These are phyloP conservation scores for Synergus umbraculus DNA, from an alignment of 2,888 invertebrate species.

Conservation along the genomic window DNA sequence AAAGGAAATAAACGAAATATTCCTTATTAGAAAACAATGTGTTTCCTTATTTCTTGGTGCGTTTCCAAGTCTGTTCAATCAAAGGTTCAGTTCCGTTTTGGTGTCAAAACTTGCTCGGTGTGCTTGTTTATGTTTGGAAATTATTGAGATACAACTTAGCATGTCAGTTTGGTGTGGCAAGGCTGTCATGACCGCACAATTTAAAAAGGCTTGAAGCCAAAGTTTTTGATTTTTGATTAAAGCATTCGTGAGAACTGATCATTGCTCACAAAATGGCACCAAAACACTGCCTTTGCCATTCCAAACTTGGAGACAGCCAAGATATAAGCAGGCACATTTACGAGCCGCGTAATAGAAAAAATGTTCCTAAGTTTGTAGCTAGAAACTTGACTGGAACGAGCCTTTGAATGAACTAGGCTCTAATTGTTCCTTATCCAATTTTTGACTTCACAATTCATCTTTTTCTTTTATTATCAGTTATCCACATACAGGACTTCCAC, in stretches of 20 bases:
- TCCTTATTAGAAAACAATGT: conserved; percentile 74
- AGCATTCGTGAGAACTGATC: conserved; percentile 44
- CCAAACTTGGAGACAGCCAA: conserved; percentile 84
- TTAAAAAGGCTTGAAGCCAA: conserved; percentile 31
- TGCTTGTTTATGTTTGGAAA: conserved; percentile 77
- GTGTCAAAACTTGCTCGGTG: conserved; percentile 79
- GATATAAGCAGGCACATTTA: conserved; percentile 80
- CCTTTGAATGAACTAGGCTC: conserved; percentile 43
- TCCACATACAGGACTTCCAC: conserved; percentile 1
- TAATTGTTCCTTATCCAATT: conserved; percentile 17
- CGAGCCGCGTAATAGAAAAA: conserved; percentile 62
- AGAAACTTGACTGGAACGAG: conserved; percentile 40
- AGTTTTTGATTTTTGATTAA: conserved; percentile 16
- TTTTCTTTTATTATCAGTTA: neutral
- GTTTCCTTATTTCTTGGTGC: conserved; percentile 78
- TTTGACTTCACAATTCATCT: neutral
- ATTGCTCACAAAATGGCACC: conserved; percentile 78
- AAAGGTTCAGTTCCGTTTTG: conserved; percentile 81
- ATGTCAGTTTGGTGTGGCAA: conserved; percentile 79
- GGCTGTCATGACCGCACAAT: conserved; percentile 77
- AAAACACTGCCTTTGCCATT: conserved; percentile 84
- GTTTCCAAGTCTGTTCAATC: conserved; percentile 77
- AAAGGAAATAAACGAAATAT: conserved; percentile 72
- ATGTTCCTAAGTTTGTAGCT: conserved; percentile 20
- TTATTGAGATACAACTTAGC: conserved; percentile 56